Conservation (phyloP, 2,797 vertebrate genomes). For the Coracias cyanogaster region DNA sequence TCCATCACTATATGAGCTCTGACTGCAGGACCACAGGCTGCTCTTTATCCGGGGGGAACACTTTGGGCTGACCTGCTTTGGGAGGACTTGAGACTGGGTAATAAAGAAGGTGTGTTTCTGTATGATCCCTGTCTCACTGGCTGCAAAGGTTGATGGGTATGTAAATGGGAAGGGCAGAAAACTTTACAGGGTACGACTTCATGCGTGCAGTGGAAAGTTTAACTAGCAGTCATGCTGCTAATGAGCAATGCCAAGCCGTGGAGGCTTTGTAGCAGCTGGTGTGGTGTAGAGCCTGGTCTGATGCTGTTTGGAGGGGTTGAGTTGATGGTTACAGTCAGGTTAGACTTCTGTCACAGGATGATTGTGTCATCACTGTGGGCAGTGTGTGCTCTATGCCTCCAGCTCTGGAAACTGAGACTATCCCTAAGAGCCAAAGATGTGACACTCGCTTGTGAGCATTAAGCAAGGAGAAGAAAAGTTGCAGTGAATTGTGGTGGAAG, state of each 20-base stretch:
- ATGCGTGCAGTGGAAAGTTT: neutral
- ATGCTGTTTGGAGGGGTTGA: neutral
- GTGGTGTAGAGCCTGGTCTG: neutral
- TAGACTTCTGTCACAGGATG: neutral
- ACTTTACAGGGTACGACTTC: neutral
- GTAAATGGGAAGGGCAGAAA: neutral
- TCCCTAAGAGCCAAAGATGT: neutral
- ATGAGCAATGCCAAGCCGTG: neutral
- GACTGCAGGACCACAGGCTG: neutral
- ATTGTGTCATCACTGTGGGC: rapidly evolving
- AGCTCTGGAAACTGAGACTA: neutral
- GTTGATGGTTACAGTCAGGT: neutral
- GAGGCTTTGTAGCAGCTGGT: neutral
- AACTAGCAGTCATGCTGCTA: neutral
- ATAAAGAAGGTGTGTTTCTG: neutral
- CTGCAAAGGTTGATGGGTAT: neutral
- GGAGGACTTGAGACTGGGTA: neutral
- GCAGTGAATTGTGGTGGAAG: neutral
- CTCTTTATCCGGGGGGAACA: neutral
- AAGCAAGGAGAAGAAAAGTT: neutral
- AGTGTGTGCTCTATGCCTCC: neutral
- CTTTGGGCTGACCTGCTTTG: neutral
- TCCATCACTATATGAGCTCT: neutral
- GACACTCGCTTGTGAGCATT: neutral
- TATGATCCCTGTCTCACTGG: neutral